A percentile compares a stretch with the other conserved stretches of the same genome.
Conservation (phyloP, 2,888 invertebrate species). For the Caenorhabditis sp. region DNA sequence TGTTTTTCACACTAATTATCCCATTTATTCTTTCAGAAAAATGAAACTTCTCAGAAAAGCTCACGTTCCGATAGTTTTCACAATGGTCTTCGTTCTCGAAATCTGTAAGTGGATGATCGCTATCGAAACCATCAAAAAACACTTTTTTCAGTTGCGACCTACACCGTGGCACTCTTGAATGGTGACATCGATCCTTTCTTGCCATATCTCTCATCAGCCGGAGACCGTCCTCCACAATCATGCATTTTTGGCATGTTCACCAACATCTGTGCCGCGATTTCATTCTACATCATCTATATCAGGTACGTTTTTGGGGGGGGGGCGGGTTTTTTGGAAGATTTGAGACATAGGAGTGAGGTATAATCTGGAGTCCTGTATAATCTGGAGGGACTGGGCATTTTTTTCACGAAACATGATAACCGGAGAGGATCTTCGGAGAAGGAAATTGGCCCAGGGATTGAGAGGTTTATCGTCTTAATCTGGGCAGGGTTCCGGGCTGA, state of each 20-base stretch:
- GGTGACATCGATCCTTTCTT: slow-evolving; percentile 69
- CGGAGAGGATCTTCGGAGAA: no score
- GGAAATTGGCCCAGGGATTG: no score
- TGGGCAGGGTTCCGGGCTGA: no score
- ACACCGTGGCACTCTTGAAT: slow-evolving; percentile 60
- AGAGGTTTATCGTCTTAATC: no score
- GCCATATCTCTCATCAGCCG: slow-evolving; percentile 69
- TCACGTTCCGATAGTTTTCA: background rate
- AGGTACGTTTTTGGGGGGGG: slow-evolving; percentile 45
- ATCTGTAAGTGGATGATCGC: background rate
- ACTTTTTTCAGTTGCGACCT: slow-evolving; percentile 51
- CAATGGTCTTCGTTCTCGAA: background rate
- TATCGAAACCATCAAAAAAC: background rate
- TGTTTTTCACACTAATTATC: background rate
- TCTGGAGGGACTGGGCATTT: no score
- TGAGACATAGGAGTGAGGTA: no score
- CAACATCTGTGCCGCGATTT: slow-evolving; percentile 55
- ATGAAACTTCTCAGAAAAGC: background rate
- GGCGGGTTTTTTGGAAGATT: no score
- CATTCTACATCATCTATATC: slow-evolving; percentile 53
- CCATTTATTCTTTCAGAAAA: background rate
- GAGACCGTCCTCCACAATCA: slow-evolving; percentile 62
- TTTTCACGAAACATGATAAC: no score
- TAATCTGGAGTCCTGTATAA: no score
- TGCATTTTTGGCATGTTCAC: slow-evolving; percentile 64